Base-by-base conservation (phyloP, 2,888 invertebrate species). In the Encarsia formosa region DNA sequence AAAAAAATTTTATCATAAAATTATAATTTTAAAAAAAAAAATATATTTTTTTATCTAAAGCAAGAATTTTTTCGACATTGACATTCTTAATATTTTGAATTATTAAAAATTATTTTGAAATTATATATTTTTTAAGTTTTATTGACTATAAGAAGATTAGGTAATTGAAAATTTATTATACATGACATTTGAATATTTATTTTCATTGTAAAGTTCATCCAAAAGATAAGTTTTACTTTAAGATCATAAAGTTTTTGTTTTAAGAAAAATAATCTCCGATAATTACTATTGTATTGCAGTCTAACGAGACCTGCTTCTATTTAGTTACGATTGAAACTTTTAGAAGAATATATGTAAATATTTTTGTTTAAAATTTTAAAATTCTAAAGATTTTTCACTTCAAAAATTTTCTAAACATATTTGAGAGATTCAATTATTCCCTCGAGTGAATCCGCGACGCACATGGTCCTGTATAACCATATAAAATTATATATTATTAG, bases 191-290 rank as follows among this genome's bases (percentile, higher is more conserved):
- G n/a, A n/a, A n/a, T n/a, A n/a, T n/a, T n/a, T 37, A 5, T 40
- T 48, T 49, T 13, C 24, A 51, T 54, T 39, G 18, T 16, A 47
- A 50, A 39, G 22, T 19, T 34, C 35, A 37, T 23, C 24, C 41
- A 44, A 54, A 47, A 46, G 43, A 51, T 54, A 44, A 51, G 31
- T 40, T 49, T 46, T 13, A 43, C 23, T 40, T 34, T 24, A 50
- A 49, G 46, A 54, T 47, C 29, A 34, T 47, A 29, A 32, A 43
- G 43, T 23, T 47, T 31, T 31, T 42, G 26, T 32, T 24, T 46
- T 54, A 54, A 50, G 54, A 54, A 54, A 54, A 55, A 55, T 55
- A 51, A 56, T 56, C 52, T 49, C 55, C 35, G 16, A 42, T 16
- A 45, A 52, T 41, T 29, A 23, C 37, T 49, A 49, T 26, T 47